phyloP scores from a whole-genome alignment of 2,888 invertebrate genomes.

The Pandemis heparana region DNA sequence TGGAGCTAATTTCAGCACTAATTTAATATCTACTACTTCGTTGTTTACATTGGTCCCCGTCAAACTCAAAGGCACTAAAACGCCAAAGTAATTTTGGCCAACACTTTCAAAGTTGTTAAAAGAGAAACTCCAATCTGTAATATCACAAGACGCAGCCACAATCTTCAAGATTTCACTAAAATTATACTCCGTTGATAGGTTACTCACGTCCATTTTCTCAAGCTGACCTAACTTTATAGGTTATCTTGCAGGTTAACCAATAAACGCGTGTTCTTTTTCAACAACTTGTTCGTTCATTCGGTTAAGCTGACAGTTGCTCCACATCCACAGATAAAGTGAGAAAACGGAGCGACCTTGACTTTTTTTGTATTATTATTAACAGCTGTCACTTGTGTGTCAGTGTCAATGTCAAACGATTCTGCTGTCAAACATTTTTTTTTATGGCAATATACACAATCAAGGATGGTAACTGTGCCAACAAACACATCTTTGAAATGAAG shows the following conservation, averaged over 20 bases:
- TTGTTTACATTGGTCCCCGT: constrained; percentile 51
- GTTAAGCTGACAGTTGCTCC: background rate
- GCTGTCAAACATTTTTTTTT: no score
- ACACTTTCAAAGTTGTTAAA: constrained; percentile 61
- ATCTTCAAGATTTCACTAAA: constrained; percentile 45
- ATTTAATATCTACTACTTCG: constrained; percentile 49
- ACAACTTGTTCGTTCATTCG: background rate
- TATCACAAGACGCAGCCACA: constrained; percentile 40
- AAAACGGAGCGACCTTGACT: no score
- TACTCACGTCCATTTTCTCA: constrained; percentile 1
- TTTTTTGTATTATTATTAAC: no score
- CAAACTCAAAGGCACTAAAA: constrained; percentile 67
- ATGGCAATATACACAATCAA: no score
- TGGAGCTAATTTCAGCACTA: constrained; percentile 76
- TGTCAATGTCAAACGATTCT: no score
- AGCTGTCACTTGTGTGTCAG: no score
- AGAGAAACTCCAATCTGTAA: constrained; percentile 55
- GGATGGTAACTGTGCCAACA: no score
- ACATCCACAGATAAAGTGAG: background rate
- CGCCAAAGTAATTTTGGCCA: constrained; percentile 78
- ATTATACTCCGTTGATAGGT: constrained; percentile 37
- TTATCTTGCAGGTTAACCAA: background rate
- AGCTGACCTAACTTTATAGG: constrained; percentile 4
- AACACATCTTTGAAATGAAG: no score
- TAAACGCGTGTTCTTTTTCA: background rate